phyloP scores from a whole-genome alignment of 2,113 vertebrate genomes.

The Erinaceus europaeus region DNA sequence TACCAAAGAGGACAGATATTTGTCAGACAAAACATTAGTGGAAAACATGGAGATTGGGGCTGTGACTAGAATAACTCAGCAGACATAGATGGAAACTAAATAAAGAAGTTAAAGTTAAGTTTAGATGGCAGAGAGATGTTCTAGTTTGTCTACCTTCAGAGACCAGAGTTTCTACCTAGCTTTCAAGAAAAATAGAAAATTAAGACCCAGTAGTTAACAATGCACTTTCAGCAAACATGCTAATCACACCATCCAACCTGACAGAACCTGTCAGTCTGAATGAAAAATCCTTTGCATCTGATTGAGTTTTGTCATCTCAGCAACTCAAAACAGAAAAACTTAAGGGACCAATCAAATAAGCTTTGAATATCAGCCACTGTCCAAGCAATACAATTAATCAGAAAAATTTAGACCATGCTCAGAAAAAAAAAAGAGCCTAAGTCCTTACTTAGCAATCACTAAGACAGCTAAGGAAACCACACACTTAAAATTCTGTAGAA shows the following conservation, averaged over 20 bases:
- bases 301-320: constrained; percentile 50
- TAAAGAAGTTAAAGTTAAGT: background rate
- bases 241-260: background rate
- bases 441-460: constrained; percentile 32
- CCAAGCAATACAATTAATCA: constrained; percentile 47
- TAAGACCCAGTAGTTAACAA: constrained; percentile 32
- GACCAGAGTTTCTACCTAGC: background rate
- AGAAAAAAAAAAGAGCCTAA: constrained; percentile 21
- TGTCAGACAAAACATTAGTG: constrained; percentile 56
- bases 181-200: background rate
- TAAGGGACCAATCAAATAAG: constrained; percentile 40
- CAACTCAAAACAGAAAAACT: constrained; percentile 36
- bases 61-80: constrained; percentile 17
- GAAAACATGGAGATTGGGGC: constrained; percentile 24
- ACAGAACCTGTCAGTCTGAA: constrained; percentile 46
- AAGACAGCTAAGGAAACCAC: constrained; percentile 26
- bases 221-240: background rate
- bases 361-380: constrained; percentile 46
- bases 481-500: background rate
- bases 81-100: constrained; percentile 24
- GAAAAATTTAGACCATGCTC: constrained; percentile 20
- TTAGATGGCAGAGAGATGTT: background rate
- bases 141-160: constrained; percentile 43
- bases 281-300: constrained; percentile 22
- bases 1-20: constrained; percentile 55